Base-by-base conservation (phyloP, 1,140 invertebrate genomes). In the Formica exsecta region DNA sequence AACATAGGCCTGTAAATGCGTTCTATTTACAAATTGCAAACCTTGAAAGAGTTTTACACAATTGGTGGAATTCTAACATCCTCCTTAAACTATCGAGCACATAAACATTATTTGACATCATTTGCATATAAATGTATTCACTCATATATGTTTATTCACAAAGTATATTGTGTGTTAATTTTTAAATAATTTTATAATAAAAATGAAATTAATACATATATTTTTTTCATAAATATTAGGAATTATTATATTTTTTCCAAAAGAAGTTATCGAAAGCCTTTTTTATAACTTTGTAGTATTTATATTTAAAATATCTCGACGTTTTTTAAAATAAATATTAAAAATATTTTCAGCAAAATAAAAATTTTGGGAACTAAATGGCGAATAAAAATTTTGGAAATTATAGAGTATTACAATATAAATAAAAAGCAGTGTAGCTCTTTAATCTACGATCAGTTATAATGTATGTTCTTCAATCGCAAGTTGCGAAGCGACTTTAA, bases 41-140 rank as follows among this genome's bases (percentile, higher is more conserved):
- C 48, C 44, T 80, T 80, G 32, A 80, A 51, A 57, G 32, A 70
- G 32, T 70, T 80, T 54, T 48, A 48, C 13, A 68, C 22, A 51
- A 51, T 51, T n/a, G 3, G 6, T 0, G 61, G 29, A 66, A 66
- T 79, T 68, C 44, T 16, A 32, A 54, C 44, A 57, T 57, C 70
- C n/a, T 13, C 66, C 54, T 68, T 16, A 54, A 51, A 51, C 13
- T 54, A 16, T 19, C 29, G 3, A 36, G 36, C 7, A 77, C 32
- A 13, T 59, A 57, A 44, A 36, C 1, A 54, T 48, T 66, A 48
- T 32, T 77, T 19, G 7, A 79, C 19, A 22, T 66, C n/a, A n/a
- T 38, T 19, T 64, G 19, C 41, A 51, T 77, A n/a, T 16, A 36
- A 77, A 65, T 65, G 19, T 32, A 22, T 22, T 22, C 22, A 22